phyloP scores from a whole-genome alignment of 2,113 vertebrate genomes.

The Tylochromis polylepis region DNA sequence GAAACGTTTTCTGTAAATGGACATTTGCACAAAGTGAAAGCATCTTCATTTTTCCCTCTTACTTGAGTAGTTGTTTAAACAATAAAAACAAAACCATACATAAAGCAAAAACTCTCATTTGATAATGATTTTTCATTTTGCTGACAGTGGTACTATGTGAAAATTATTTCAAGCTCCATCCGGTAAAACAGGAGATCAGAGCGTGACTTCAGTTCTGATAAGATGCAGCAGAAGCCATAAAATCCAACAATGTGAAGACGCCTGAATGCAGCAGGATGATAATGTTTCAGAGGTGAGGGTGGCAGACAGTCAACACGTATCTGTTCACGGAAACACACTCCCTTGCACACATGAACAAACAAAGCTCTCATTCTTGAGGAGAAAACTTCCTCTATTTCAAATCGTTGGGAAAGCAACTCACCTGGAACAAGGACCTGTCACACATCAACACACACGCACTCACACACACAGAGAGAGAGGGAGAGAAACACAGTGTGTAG shows the following conservation, averaged over 20 bases:
- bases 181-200: not conserved
- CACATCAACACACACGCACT: constrained; percentile 2
- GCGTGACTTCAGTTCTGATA: not conserved
- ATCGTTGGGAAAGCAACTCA: constrained; percentile 26
- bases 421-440: constrained; percentile 37
- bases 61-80: not conserved
- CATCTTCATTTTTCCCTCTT: not conserved
- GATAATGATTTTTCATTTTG: not conserved
- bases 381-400: constrained; percentile 20
- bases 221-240: not conserved
- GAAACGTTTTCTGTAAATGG: not conserved
- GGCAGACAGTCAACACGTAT: not conserved
- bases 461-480: not conserved
- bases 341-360: constrained; percentile 4
- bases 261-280: not conserved
- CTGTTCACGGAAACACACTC: constrained; percentile 4
- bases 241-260: not conserved
- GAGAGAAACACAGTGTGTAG: not conserved
- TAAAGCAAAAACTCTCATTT: not conserved
- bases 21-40: not conserved
- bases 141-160: not conserved
- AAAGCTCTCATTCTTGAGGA: constrained; percentile 42
- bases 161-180: not conserved
- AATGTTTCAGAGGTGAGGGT: not conserved
- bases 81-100: not conserved